Conservation (phyloP, 2,888 invertebrate genomes). For the Drosophila acutilabella region DNA sequence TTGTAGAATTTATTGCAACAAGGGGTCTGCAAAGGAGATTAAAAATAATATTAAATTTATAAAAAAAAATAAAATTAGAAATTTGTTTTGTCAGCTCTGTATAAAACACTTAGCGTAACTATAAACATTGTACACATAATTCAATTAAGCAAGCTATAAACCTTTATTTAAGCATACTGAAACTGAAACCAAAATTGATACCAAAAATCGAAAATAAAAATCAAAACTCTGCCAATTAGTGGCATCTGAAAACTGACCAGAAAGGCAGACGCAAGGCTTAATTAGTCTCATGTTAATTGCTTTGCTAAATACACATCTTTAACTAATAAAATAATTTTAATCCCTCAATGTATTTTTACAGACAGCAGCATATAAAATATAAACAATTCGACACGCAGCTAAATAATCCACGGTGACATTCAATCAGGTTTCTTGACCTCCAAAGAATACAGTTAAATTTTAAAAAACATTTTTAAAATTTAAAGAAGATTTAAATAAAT, state of each 20-base stretch:
- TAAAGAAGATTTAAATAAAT: slow-evolving; percentile 2
- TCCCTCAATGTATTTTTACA: slow-evolving; percentile 28
- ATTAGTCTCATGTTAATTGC: slow-evolving; percentile 64
- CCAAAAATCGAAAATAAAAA: slow-evolving; percentile 13
- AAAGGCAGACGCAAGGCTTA: slow-evolving; percentile 36
- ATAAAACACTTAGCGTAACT: slow-evolving; percentile 41
- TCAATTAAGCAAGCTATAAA: slow-evolving; percentile 49
- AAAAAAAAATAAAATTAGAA: no score
- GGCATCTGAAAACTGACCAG: no score
- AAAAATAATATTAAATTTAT: no score
- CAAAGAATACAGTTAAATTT: not conserved
- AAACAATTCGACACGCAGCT: not conserved
- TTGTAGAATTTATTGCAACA: slow-evolving; percentile 95
- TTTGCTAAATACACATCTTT: slow-evolving; percentile 42
- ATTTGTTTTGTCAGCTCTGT: not conserved
- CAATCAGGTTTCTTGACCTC: slow-evolving; percentile 48
- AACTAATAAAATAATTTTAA: slow-evolving; percentile 19
- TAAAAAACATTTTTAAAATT: no score
- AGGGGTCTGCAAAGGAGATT: slow-evolving; percentile 92
- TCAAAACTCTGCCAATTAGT: slow-evolving; percentile 9
- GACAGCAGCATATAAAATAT: slow-evolving; percentile 12
- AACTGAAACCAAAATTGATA: slow-evolving; percentile 15
- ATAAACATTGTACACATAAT: slow-evolving; percentile 57
- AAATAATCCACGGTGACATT: slow-evolving; percentile 15
- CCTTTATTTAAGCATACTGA: slow-evolving; percentile 55